Evolutionary conservation across 2,113 vertebrate genomes (phyloP), one percentile per base, ranked within the genome.

Genomic region (Nanorana parkeri): DNA sequence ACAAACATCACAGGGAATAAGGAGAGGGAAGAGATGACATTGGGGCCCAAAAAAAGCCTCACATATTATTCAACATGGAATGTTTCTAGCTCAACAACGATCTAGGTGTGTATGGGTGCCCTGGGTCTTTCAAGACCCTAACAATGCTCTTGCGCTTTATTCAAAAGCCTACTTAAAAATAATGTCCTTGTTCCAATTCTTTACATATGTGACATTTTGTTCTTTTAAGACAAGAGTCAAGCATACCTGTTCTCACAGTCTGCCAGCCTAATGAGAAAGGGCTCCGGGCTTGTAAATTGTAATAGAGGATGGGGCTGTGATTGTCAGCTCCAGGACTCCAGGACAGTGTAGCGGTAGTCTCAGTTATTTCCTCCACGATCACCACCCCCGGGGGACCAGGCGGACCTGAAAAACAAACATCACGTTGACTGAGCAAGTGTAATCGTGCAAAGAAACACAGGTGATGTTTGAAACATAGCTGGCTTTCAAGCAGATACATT

Each of bases 181-280:
- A 2, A 6, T 67, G 67, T 47, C 17, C 36, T 19, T 16, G n/a
- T 47, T 51, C 13, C 23, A 13, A 23, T 51, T 23, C n/a, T 51
- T 2, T 51, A 21, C 23, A 7, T 51, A 21, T 47, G 16, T 23
- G 20, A 54, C 23, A 54, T 3, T 17, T 54, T 54, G 51, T 71
- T 17, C 28, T 20, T n/a, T 5, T 56, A 32, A 21, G 47, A 26
- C 28, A 13, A 19, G 15, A 8, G 16, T 54, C 8, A 17, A 60
- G 26, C 54, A 94, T 92, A 98, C 97, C 96, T 93, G 97, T 99
- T 87, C 91, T 96, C 84, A 98, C 96, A 0, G 94, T 97, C 91
- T 99, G 97, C 97, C 97, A 99, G 85, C 97, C 97, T 89, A 99
- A 91, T 84, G 97, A 99, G 91, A 98, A 98, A 0, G 97, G 96